Percentiles rank a stretch among this genome's conserved stretches.
Conservation (phyloP, 2,797 vertebrate species). For the Channallabes apus region DNA sequence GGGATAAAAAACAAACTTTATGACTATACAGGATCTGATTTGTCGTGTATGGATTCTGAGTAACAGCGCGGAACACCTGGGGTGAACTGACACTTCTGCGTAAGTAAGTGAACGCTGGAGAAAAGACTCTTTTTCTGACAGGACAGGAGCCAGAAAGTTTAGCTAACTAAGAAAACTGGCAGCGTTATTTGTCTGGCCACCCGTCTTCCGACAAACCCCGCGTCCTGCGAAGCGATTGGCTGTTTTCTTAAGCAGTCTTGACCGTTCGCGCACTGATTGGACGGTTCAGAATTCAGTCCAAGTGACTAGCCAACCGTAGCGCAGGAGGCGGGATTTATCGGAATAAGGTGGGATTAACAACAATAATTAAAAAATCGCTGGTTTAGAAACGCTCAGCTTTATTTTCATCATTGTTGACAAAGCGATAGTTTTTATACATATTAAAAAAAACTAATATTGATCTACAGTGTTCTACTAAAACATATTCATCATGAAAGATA, state of each 20-base stretch:
- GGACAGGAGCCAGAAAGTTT: constrained; percentile 50
- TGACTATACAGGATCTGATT: constrained; percentile 10
- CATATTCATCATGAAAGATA: not conserved
- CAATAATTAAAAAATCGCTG: not conserved
- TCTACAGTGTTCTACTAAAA: not conserved
- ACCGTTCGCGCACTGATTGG: not conserved
- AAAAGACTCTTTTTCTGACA: constrained; percentile 26
- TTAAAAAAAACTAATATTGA: not conserved
- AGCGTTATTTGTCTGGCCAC: not conserved
- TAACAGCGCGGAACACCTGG: constrained; percentile 1
- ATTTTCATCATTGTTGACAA: not conserved
- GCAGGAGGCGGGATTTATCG: constrained; percentile 5
- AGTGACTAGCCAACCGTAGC: not conserved
- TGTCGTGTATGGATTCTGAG: not conserved
- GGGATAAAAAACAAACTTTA: not conserved
- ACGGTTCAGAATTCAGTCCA: not conserved
- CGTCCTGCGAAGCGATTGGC: not conserved
- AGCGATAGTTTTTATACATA: not conserved
- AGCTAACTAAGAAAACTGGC: constrained; percentile 38
- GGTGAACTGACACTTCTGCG: constrained; percentile 34
- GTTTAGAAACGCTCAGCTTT: not conserved
- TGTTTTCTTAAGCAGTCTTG: no score
- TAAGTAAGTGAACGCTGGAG: constrained; percentile 35
- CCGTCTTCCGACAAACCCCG: not conserved
- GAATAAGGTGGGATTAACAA: not conserved